Percentiles rank a stretch among this genome's conserved stretches.
Conservation (phyloP, 2,113 vertebrate species). For the Erinaceus europaeus region DNA sequence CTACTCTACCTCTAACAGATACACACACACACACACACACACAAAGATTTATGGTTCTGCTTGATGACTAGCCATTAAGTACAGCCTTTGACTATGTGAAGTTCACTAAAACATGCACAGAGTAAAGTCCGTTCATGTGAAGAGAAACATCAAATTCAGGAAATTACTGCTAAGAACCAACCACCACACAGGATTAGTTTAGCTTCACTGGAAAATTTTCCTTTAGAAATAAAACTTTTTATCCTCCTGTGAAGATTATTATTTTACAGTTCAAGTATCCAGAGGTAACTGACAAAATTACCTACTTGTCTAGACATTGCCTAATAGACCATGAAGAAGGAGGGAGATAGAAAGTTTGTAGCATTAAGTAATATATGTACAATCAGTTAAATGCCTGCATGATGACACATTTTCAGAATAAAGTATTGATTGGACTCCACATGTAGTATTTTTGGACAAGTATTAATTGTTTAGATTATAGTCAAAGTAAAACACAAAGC, state of each 20-base stretch:
- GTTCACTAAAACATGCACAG: conserved; percentile 31
- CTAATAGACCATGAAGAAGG: conserved; percentile 67
- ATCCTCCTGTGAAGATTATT: conserved; percentile 51
- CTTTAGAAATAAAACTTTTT: conserved; percentile 16
- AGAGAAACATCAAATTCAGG: conserved; percentile 10
- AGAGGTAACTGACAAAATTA: conserved; percentile 48
- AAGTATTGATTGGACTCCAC: background rate
- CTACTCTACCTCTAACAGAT: background rate
- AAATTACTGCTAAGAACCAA: background rate
- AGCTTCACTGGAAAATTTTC: conserved; percentile 13
- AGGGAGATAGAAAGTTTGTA: conserved; percentile 7
- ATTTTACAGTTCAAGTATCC: conserved; percentile 41
- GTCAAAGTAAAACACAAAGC: background rate
- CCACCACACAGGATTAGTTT: conserved; percentile 4
- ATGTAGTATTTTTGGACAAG: background rate
- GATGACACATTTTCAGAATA: conserved; percentile 53
- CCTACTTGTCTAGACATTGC: conserved; percentile 78
- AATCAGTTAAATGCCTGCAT: conserved; percentile 62
- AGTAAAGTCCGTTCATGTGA: background rate
- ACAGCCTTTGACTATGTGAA: conserved; percentile 12
- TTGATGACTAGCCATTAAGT: conserved; percentile 46
- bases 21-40: background rate
- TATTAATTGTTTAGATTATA: background rate
- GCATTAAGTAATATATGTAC: conserved; percentile 58
- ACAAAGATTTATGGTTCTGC: conserved; percentile 57